Evolutionary conservation across 2,113 vertebrate species (phyloP), one percentile per base, ranked within the genome.

Genomic region (Neolamprologus brichardi): DNA sequence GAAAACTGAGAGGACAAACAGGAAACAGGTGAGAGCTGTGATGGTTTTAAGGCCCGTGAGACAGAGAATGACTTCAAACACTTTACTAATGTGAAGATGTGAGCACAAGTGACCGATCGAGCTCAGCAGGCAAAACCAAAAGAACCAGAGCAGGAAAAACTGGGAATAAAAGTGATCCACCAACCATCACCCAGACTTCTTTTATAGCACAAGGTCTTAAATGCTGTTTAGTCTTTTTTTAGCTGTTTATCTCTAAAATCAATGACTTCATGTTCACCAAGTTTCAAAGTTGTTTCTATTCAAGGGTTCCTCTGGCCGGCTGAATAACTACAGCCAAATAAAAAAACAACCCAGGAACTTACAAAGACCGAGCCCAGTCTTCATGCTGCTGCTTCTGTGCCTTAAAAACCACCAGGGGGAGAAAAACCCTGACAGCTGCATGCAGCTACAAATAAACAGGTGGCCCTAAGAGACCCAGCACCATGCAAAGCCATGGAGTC

Each of bases 31-130:
- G 14, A 44, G 39, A 25, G 37, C 20, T 9, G 67, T 44, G 67
- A 72, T 72, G 20, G 0, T 0, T 9, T 44, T 17, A 72, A 23
- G 8, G 8, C 20, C 14, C 0, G 7, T 44, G 20, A 44, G 37
- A 72, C 64, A 44, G 8, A 44, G n/a, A 72, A 72, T 25, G 37
- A 72, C 37, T 44, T 4, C 39, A 25, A 25, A 44, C n/a, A 17
- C 37, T 25, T 72, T 0, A 15, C 62, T 70, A 4, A 23, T 70
- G 37, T 72, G 4, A 23, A 25, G 2, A 44, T 72, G 14, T 58
- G n/a, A 3, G 58, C n/a, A 70, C 4, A 0, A 23, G 37, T 70
- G 64, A 70, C 8, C 7, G 37, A 23, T 41, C 12, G 5, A 70
- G 5, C n/a, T 41, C 37, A 0, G 34, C 62, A 1, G n/a, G 4